Evolutionary conservation across 2,113 vertebrate genomes (phyloP), one percentile per base, ranked within the genome.

Genomic region (Synchiropus splendidus): DNA sequence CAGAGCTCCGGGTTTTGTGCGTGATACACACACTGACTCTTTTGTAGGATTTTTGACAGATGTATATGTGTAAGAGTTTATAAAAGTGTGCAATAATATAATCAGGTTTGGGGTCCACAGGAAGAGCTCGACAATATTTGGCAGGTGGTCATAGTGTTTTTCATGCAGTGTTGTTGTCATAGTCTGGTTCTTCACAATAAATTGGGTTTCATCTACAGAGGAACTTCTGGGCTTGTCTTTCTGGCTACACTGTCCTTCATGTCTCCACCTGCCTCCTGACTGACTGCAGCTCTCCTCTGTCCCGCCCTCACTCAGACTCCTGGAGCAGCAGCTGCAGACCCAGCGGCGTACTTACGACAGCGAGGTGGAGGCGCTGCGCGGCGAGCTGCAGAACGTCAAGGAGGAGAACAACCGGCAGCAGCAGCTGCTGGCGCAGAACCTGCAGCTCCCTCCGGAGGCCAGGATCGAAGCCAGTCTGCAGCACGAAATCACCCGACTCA

Each of bases 331-430:
- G 81, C 83, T 98, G 36, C 94, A 98, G 84, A 70, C 87, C 0
- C 93, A 97, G 86, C 89, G 87, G 58, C 88, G 90, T 69, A 85
- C 83, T 67, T 87, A 94, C 0, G 94, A 99, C 51, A 90, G 80
- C 0, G 92, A 97, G 41, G 75, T 92, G 42, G 95, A 97, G 31
- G 72, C 76, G 0, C 64, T 98, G 48, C 89, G 92, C 0, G 89
- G 92, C 1, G 94, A 99, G 75, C 86, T 98, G 71, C 94, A 98
- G 71, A 88, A 89, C 41, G 81, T 98, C 41, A 97, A 97, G 67
- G 95, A 97, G 37, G 95, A 98, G 33, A 98, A 94, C 70, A 94
- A 94, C 16, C 87, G 92, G 6, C 95, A 98, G 80, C 95, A 98
- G 85, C 94, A 98, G 81, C 88, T 98, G 2, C 66, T 99, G 55